phyloP scores from a whole-genome alignment of 2,797 vertebrate genomes.

The Oreochromis grahami region DNA sequence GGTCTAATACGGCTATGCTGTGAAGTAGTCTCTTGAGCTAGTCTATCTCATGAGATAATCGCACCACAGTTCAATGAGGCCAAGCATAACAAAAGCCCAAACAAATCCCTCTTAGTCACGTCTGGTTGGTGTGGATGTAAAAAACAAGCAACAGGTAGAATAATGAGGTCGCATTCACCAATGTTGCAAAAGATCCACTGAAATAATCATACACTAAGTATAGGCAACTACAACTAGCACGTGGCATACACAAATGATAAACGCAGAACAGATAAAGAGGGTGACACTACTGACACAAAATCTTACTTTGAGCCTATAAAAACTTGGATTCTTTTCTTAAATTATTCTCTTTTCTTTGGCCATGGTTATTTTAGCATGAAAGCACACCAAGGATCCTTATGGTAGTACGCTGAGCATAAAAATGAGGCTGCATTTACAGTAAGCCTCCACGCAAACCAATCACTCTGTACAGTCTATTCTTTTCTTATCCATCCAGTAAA shows the following conservation, averaged over 20 bases:
- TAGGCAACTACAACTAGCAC: neutral
- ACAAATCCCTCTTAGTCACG: neutral
- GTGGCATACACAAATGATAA: neutral
- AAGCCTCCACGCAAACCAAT: neutral
- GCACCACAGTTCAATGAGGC: neutral
- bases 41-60: neutral
- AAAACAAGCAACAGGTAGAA: neutral
- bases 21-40: neutral
- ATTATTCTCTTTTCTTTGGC: neutral
- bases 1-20: neutral
- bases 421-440: neutral
- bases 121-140: neutral
- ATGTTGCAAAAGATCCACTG: neutral
- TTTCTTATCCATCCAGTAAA: slow-evolving; percentile 3
- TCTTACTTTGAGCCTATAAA: neutral
- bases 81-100: neutral
- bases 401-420: neutral
- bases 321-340: neutral
- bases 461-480: neutral
- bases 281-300: neutral
- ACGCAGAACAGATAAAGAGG: neutral
- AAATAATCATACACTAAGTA: neutral
- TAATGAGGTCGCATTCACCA: neutral
- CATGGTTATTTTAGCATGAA: neutral
- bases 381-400: neutral